Percentiles rank a stretch among this genome's conserved stretches.
These are phyloP conservation scores for Oasisia sp. DNA, from an alignment of 2,888 invertebrate genomes.

Conservation along the genomic window DNA sequence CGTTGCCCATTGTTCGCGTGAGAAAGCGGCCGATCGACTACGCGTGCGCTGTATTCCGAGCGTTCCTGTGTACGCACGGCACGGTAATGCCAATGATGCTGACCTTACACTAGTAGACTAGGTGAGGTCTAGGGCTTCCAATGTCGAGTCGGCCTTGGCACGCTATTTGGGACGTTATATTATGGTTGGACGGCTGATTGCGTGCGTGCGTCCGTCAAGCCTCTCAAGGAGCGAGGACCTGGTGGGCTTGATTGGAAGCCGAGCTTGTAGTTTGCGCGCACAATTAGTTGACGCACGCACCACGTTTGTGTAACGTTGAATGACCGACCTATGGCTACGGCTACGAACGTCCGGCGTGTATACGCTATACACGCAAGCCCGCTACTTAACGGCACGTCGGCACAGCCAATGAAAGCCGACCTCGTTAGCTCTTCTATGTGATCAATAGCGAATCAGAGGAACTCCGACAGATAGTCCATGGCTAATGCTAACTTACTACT, in stretches of 20 bases:
- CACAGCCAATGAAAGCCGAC: background rate
- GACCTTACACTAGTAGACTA: background rate
- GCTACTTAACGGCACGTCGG: background rate
- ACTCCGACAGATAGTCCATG: no score
- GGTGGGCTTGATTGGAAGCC: background rate
- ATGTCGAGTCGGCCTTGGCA: slow-evolving; percentile 17
- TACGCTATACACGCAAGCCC: background rate
- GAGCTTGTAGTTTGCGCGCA: background rate
- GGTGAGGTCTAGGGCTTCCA: background rate
- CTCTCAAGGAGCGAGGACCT: background rate
- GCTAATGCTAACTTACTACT: no score
- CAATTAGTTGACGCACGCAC: background rate
- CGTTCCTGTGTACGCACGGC: background rate
- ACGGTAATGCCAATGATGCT: background rate
- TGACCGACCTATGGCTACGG: no score
- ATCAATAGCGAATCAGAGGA: no score
- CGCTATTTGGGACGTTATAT: background rate
- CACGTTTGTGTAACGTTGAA: background rate
- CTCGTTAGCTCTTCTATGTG: background rate
- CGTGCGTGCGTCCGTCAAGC: background rate
- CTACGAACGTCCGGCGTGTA: background rate
- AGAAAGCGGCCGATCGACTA: background rate
- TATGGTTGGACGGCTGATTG: background rate
- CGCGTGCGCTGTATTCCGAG: background rate
- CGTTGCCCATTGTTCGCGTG: slow-evolving; percentile 13